Evolutionary conservation across 2,113 vertebrate genomes (phyloP).

Genomic region (Phalacrocorax brasilianus): DNA sequence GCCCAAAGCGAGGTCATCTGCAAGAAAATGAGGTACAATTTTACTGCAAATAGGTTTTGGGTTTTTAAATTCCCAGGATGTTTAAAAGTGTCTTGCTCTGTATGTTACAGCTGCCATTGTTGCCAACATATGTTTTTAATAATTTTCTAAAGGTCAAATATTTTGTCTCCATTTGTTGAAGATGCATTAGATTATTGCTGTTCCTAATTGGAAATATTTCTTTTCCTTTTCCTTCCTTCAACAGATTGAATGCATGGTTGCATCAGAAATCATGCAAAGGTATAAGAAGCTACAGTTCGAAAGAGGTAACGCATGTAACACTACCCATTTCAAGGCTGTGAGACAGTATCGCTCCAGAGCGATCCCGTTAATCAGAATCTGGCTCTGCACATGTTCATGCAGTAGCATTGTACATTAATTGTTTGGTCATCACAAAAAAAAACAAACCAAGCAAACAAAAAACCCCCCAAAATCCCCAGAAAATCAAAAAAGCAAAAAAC

Average conservation of each 20-base stretch:
- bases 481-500: background rate
- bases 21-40: slow-evolving; percentile 91
- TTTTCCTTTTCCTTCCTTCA: background rate
- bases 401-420: background rate
- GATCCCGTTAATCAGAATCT: background rate
- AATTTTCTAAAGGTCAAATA: background rate
- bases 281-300: slow-evolving; percentile 98
- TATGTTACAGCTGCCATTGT: background rate
- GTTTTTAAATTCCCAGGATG: background rate
- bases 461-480: background rate
- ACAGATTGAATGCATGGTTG: slow-evolving; percentile 98
- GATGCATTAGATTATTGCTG: background rate
- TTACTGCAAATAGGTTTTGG: background rate
- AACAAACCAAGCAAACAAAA: background rate
- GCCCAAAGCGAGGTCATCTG: slow-evolving; percentile 92
- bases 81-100: background rate
- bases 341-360: background rate
- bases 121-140: background rate
- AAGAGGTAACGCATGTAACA: slow-evolving; percentile 77
- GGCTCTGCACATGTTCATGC: background rate
- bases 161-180: background rate
- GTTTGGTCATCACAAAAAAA: background rate
- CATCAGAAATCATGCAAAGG: slow-evolving; percentile 93
- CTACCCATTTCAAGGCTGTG: background rate
- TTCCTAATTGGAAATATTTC: background rate